Conservation (phyloP, 2,888 invertebrate species). For the Netelia virgata region DNA sequence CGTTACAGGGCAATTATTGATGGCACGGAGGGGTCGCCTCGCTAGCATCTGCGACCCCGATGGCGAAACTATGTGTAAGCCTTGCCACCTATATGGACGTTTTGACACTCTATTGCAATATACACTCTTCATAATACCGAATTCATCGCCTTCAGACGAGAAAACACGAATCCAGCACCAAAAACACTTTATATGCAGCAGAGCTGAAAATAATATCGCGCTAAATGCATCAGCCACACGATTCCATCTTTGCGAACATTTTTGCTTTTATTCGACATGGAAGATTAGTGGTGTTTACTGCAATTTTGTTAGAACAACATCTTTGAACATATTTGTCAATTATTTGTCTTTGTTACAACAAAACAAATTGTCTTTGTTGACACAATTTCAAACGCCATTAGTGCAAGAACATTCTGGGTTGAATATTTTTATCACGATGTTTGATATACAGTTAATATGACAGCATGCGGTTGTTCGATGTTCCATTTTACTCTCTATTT, state of each 20-base stretch:
- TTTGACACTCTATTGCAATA: conserved; percentile 32
- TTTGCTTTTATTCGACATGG: neutral
- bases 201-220: neutral
- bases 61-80: conserved; percentile 90
- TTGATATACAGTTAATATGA: conserved; percentile 5
- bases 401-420: conserved; percentile 19
- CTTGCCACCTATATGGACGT: conserved; percentile 62
- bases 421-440: conserved; percentile 3
- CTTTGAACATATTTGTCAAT: neutral
- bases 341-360: neutral
- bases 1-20: conserved; percentile 83
- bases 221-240: neutral
- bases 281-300: neutral
- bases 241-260: neutral
- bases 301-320: conserved; percentile 10
- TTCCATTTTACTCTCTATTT: conserved; percentile 41
- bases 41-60: conserved; percentile 89
- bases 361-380: too few species aligned
- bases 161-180: conserved; percentile 18
- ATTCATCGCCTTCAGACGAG: conserved; percentile 33
- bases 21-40: conserved; percentile 84
- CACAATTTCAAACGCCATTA: conserved; percentile 16
- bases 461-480: conserved; percentile 58
- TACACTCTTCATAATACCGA: conserved; percentile 67
- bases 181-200: neutral